Evolutionary conservation across 2,797 vertebrate genomes (phyloP).

Genomic region (Hypotaenidia okinawae): DNA sequence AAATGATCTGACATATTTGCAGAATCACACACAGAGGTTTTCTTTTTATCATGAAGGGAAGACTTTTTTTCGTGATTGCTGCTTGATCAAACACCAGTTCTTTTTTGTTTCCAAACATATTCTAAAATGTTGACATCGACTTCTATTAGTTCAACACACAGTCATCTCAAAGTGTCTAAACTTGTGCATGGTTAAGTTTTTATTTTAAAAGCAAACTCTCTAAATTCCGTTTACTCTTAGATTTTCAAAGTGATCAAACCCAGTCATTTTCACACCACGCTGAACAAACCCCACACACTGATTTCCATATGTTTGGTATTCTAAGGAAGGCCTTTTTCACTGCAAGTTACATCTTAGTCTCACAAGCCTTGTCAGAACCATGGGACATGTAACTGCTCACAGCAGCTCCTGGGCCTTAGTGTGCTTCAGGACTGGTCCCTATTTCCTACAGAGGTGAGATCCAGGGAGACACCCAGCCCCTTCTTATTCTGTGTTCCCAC

Average conservation of each 20-base stretch:
- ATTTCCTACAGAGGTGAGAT: rapidly evolving
- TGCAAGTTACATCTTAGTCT: neutral
- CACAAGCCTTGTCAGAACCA: neutral
- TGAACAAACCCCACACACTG: neutral
- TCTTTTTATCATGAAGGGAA: constrained; percentile 63
- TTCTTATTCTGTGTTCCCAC: neutral
- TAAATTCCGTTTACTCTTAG: constrained; percentile 24
- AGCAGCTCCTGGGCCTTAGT: neutral
- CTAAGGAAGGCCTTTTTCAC: neutral
- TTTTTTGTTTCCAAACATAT: constrained; percentile 48
- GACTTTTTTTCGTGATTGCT: constrained; percentile 60
- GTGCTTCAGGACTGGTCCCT: neutral
- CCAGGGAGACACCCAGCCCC: neutral
- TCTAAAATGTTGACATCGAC: constrained; percentile 62
- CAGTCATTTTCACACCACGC: neutral
- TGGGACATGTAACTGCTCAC: rapidly evolving
- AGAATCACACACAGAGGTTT: constrained; percentile 59
- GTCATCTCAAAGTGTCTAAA: constrained; percentile 45
- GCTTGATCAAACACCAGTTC: constrained; percentile 65
- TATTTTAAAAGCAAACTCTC: neutral
- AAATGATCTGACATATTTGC: constrained; percentile 65
- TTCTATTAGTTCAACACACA: constrained; percentile 56
- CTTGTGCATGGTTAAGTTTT: neutral
- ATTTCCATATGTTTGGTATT: constrained; percentile 4
- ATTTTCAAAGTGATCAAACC: constrained; percentile 53